Base-by-base conservation (phyloP, 1,140 invertebrate genomes). In the Agraylea sexmaculata region DNA sequence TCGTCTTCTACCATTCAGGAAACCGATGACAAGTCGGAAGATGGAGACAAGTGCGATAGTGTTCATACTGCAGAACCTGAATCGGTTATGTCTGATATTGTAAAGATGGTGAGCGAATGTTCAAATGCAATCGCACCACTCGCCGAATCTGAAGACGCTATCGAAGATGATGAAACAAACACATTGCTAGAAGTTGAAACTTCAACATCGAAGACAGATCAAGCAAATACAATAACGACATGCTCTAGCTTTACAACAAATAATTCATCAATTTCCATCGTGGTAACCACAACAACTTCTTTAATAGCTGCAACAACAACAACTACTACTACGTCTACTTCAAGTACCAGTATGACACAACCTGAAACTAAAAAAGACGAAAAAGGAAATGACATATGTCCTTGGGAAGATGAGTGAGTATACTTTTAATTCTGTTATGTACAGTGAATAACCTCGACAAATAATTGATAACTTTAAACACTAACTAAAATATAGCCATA, bases 351-450 rank as follows among this genome's bases (percentile, higher is more conserved):
- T n/a, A n/a, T 12, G 55, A 55, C 25, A 12, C 17, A 12, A 8
- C 21, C 25, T 17, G 58, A 56, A 22, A 50, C 49, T 22, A 52
- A 56, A 59, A 59, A 68, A 59, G 58, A 59, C 53, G 61, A 65
- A 42, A 81, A 79, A 66, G 70, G 69, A 61, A 81, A 76, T 60
- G 78, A 85, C 60, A 77, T 86, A 55, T 87, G 84, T 69, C 84
- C 84, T 35, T 87, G 83, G 83, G 84, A 87, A 72, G 83, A 87
- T 60, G 82, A 86, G 84, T 87, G 68, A 83, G 83, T 83, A 69
- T 41, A 46, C 17, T 20, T 33, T 20, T 16, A 30, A 23, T 30
- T 17, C 6, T 21, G 13, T 40, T 10, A 27, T 7, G 10, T 36
- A 32, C 16, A 12, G 2, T 2, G 7, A 34, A 7, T 40, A 2